A percentile compares a stretch with the other conserved stretches of the same genome.
Conservation (phyloP, 2,113 vertebrate species). For the Ictalurus punctatus region DNA sequence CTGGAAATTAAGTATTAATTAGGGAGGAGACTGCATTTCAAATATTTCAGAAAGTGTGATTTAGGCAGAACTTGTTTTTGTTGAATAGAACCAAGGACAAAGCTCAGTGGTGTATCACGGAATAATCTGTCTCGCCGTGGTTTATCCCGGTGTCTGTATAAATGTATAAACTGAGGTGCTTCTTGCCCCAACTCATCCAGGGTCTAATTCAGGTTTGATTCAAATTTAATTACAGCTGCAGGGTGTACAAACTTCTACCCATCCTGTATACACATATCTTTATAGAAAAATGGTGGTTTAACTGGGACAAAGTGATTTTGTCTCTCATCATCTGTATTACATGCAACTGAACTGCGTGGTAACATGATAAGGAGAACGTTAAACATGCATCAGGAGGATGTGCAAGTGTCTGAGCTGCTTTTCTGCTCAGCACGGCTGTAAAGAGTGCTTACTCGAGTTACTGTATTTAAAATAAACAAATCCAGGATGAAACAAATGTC, state of each 20-base stretch:
- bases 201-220: neutral
- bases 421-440: neutral
- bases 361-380: neutral
- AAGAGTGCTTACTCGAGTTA: neutral
- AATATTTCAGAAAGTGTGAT: neutral
- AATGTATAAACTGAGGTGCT: neutral
- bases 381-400: neutral
- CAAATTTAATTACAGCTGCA: neutral
- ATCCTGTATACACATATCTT: neutral
- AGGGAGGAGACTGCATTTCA: no score
- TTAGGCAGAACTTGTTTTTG: neutral
- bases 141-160: neutral
- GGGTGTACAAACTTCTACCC: neutral
- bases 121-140: neutral
- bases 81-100: neutral
- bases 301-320: neutral
- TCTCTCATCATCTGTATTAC: neutral
- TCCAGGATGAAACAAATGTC: neutral
- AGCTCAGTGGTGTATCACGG: no score
- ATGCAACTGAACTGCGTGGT: neutral
- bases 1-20: no score
- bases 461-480: neutral
- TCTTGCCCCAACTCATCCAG: neutral
- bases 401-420: neutral
- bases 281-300: neutral